Evolutionary conservation across 2,113 vertebrate species (phyloP), one percentile per base, ranked within the genome.

Genomic region (Poicephalus meyeri): DNA sequence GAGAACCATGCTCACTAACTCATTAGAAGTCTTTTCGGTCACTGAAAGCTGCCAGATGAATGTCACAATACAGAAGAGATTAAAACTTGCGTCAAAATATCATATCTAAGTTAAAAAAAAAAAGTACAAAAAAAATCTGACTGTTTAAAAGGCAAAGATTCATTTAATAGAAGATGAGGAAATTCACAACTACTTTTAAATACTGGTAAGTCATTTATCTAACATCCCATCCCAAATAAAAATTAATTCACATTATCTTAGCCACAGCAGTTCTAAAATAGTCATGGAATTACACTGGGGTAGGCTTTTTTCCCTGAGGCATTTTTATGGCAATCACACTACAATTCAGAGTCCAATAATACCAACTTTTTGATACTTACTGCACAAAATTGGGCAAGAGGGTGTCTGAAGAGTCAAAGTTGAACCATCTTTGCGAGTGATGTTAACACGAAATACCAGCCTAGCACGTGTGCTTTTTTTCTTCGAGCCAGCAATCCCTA

Each of bases 391-490:
- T 10, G 99, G 98, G 89, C 98, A 99, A 24, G 99, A 99, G 5
- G 99, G 98, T 4, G 98, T 99, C 97, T 99, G 99, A 55, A 99
- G 97, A n/a, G 98, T 99, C 97, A 99, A 98, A 86, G 98, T 96
- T 10, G 99, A 99, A 88, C 99, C 99, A 73, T 99, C 99, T 81
- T 99, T 97, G 84, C 99, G 98, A 12, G 98, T 98, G 96, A 99
- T 98, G 97, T 98, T 99, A 93, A 99, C 99, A 46, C 99, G 98
- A 94, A 99, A 99, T 80, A 99, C 99, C 91, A 99, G 98, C 74
- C 99, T 98, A 73, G 99, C 99, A 8, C 99, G 99, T 29, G 99
- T 99, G 97, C 99, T 99, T 92, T 99, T 99, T 94, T 99, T 99
- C 98, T 99, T 99, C 47, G 99, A 99, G 46, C 99, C 99, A 4